Evolutionary conservation across 2,113 vertebrate species (phyloP), one percentile per base, ranked within the genome.

Genomic region (Entosphenus tridentatus): DNA sequence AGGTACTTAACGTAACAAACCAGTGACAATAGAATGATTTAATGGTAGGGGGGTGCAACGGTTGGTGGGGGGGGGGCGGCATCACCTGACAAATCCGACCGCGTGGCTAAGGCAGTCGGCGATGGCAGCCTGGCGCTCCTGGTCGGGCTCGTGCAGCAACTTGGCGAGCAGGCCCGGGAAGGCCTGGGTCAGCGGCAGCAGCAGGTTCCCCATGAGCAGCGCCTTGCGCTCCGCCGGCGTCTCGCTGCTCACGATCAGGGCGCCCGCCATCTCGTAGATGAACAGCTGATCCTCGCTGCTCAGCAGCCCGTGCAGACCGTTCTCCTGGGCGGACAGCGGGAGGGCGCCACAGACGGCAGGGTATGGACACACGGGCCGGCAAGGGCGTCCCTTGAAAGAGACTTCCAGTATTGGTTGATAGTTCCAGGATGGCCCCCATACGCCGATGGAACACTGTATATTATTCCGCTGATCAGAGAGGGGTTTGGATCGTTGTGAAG

Each of bases 241-340:
- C 67, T 98, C 93, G 0, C 86, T 86, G 73, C 87, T 85, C 74
- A 96, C 90, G 71, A 98, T 91, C 74, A 98, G 80, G 3, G 95
- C 81, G 56, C 93, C 92, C 3, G 88, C 93, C 57, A 89, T 83
- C 82, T 98, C 93, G 56, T 91, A 98, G 79, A 96, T 88, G 76
- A 98, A 96, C 10, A 98, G 84, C 78, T 98, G 92, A 77, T 98
- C 92, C 65, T 96, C 92, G 12, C 85, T 92, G 81, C 84, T 96
- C 76, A 98, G 77, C 73, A 89, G 77, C 14, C 85, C 82, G 56
- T 80, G 86, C 77, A 85, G 89, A 56, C 90, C 87, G 68, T 98
- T 98, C 70, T 95, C 90, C 93, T 96, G 78, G 16, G 77, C 59
- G 55, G 56, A 14, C 39, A 39, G 39, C 39, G 39, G 39, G 39